These are phyloP conservation scores for Rhopilema esculentum DNA, from an alignment of 30 jellyfish, hydroid and myxozoan species.

Conservation along the genomic window DNA sequence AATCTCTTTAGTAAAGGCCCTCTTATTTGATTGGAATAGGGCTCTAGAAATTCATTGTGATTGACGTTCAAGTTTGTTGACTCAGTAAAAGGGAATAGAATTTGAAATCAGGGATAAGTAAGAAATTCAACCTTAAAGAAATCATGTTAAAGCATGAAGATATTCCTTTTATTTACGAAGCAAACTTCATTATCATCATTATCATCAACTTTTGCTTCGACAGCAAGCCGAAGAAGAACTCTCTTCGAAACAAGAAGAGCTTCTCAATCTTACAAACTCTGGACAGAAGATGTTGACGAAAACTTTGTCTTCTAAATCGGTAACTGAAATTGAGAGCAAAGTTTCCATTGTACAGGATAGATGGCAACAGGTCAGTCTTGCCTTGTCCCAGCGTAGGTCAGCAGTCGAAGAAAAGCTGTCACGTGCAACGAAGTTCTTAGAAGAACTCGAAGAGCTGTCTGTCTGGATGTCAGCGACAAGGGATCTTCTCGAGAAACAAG, in stretches of 20 bases:
- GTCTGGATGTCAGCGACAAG: constrained; percentile 98
- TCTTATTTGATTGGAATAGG: neutral
- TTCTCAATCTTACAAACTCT: constrained; percentile 60
- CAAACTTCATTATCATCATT: neutral
- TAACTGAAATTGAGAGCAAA: constrained; percentile 59
- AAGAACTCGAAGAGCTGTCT: constrained; percentile 94
- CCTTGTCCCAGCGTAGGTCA: constrained; percentile 55
- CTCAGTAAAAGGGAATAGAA: too few relatives aligned
- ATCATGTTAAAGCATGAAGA: too few relatives aligned
- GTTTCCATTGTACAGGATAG: constrained; percentile 59
- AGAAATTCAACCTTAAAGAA: too few relatives aligned
- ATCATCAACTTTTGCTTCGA: neutral
- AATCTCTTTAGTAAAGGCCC: neutral
- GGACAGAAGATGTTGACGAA: constrained; percentile 72
- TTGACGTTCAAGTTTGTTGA: too few relatives aligned
- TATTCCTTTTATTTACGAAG: too few relatives aligned
- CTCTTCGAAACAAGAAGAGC: constrained; percentile 63
- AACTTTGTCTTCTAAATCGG: constrained; percentile 57
- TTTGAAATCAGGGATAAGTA: too few relatives aligned
- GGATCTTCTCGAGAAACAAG: constrained; percentile 84
- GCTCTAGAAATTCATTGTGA: too few relatives aligned
- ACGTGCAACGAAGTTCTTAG: constrained; percentile 92
- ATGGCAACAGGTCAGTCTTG: constrained; percentile 79
- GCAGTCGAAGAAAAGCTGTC: constrained; percentile 77
- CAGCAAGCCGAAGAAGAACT: constrained; percentile 73